Base-by-base conservation (phyloP, 2,113 vertebrate genomes). In the Elephas maximus region DNA sequence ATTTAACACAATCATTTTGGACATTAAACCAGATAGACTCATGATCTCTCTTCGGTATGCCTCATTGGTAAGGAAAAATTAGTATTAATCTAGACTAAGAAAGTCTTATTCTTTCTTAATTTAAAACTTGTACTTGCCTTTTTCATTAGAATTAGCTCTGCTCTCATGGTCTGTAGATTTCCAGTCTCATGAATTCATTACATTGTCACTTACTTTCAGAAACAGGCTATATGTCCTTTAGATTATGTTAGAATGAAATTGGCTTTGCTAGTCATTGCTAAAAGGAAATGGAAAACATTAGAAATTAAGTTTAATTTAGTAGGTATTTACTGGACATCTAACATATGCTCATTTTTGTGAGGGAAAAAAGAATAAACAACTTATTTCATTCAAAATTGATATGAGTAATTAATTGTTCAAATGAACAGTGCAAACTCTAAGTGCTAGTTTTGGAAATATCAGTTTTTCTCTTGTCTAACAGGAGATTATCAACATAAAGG, bases 71-170 rank as follows among this genome's bases (percentile, higher is more conserved):
- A 83, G n/a, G 57, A 95, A 90, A 91, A 76, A 67, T 71, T 94
- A 73, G 8, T 76, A 60, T 88, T 83, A 69, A 45, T 77, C 24
- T 94, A 65, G 60, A 92, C 92, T 65, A 79, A 92, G 41, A 87
- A 91, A 62, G 2, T 78, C 84, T 90, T 90, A 44, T 79, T 90
- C 2, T 71, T 95, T 92, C 88, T 91, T 10, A 91, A 67, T 73
- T 87, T 63, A 57, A 65, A 79, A 80, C 12, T 82, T 69, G 21
- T 65, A 81, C 9, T 24, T 53, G 67, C 2, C 63, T 86, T 33
- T 90, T 95, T 92, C n/a, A 57, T 92, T 71, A 94, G 80, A 84
- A 84, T 87, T 67, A 78, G 8, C 53, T 91, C 81, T 93, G 69
- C 24, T 82, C 28, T n/a, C 37, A 4, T 63, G 28, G n/a, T 53